Base-by-base conservation (phyloP, 1,140 invertebrate species). In the Achroia grisella region DNA sequence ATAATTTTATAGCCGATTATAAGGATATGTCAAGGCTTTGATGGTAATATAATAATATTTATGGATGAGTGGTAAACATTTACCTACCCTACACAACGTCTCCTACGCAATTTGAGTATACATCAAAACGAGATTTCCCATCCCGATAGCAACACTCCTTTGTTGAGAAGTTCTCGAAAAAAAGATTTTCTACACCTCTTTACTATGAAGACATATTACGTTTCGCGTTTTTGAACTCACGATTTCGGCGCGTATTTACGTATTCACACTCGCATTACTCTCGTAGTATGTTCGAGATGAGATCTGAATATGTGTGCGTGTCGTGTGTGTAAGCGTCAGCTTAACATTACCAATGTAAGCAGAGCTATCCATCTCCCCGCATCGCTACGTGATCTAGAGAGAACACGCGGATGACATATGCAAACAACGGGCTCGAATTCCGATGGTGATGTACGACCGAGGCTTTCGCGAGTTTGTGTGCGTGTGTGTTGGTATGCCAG, bases 121-220 rank as follows among this genome's bases (percentile, higher is more conserved):
- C 67, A 71, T 73, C 57, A 68, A 74, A 73, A 75, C 42, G 62
- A 66, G 66, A 77, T 79, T 63, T 79, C 67, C 17, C 65, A 55
- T 64, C 44, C 55, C 47, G 73, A 76, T 77, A 71, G 56, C 61
- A 63, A 56, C 58, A 62, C 63, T 62, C 71, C 58, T 73, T 78
- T 82, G 68, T 77, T 72, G 63, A 50, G 32, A 60, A 72, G 61
- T 63, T 59, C 62, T 53, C 58, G 63, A 66, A 76, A 77, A n/a
- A 23, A 23, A 82, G 71, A 79, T 77, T 79, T 73, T 70, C 70
- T 71, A 73, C 71, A 71, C 69, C 63, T 62, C 52, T 59, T 41
- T 57, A 68, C 73, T 78, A 84, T 75, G 74, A 84, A 84, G 80
- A 81, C 80, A 82, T 80, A 84, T 84, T 81, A 72, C 77, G 74